Evolutionary conservation across 2,888 invertebrate species (phyloP), one percentile per base, ranked within the genome.

Genomic region (Thelaira solivaga): DNA sequence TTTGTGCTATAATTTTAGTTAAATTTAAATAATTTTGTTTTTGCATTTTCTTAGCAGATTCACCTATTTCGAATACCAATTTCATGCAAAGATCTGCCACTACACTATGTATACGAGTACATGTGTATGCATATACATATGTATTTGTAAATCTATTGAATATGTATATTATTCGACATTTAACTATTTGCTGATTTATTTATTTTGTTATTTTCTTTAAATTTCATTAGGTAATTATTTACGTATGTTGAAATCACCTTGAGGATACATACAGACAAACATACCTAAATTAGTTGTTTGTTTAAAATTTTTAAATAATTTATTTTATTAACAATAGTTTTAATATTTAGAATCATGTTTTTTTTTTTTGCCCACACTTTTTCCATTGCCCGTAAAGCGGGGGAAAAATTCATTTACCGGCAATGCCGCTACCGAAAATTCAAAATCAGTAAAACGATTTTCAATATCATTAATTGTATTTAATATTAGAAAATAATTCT

Each of bases 221-320:
- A 55, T 45, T 72, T 64, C 47, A n/a, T 64, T 72, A 64, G 72
- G 41, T 64, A 72, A 72, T 64, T 69, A 22, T 41, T 29, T 22
- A 29, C 57, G 47, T 45, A 53, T 72, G 36, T 64, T 72, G 34
- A 62, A 43, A 53, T 55, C 26, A 72, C 62, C 71, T 72, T 72
- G 53, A 72, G 53, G 13, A 34, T 65, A 61, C n/a, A 7, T 29
- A 10, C n/a, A 36, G 18, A 51, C n/a, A 34, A 22, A 43, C 13
- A n/a, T n/a, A n/a, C n/a, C n/a, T n/a, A n/a, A n/a, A n/a, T n/a
- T n/a, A 49, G 18, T 18, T 64, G 22, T 49, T 24, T 64, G 26
- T 49, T 31, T 24, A 11, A 24, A 20, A n/a, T 13, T 49, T 47
- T 47, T 16, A 24, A 47, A 62, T 11, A 55, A 45, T 13, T 36